These are phyloP conservation scores for Myiopsitta monachus DNA, from an alignment of 2,113 vertebrate genomes.

Conservation along the genomic window DNA sequence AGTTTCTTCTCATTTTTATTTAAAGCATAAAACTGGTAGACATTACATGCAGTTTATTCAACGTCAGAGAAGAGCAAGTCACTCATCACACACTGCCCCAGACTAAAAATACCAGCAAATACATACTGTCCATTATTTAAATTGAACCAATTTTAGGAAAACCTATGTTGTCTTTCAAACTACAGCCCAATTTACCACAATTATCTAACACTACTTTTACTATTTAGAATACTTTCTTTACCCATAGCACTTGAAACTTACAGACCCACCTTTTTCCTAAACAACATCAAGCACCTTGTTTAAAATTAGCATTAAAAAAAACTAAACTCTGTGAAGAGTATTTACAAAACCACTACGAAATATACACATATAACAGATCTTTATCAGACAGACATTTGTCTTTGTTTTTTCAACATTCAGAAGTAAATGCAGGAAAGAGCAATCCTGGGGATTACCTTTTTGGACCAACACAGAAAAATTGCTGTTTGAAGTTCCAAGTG, in stretches of 20 bases:
- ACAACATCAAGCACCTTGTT: background rate
- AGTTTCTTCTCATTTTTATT: background rate
- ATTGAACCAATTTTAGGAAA: background rate
- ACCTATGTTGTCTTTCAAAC: background rate
- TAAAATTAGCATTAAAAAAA: background rate
- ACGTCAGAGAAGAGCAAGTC: background rate
- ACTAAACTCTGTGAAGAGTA: background rate
- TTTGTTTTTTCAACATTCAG: background rate
- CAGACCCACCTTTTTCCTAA: background rate
- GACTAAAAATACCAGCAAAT: background rate
- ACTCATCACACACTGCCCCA: background rate
- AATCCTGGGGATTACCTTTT: background rate
- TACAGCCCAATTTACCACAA: background rate
- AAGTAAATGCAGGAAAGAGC: background rate
- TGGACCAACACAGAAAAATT: background rate
- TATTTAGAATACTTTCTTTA: background rate
- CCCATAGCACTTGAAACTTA: background rate
- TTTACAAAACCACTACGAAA: background rate
- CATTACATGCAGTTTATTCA: background rate
- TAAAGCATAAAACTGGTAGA: background rate
- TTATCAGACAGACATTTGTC: background rate
- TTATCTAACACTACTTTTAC: background rate
- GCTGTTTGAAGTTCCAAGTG: background rate
- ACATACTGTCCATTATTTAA: background rate
- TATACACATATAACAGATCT: background rate